Percentiles rank a stretch among this genome's conserved stretches.
Evolutionary conservation across 2,888 invertebrate genomes (phyloP).

Genomic region (Macrosoma leucophasiata): DNA sequence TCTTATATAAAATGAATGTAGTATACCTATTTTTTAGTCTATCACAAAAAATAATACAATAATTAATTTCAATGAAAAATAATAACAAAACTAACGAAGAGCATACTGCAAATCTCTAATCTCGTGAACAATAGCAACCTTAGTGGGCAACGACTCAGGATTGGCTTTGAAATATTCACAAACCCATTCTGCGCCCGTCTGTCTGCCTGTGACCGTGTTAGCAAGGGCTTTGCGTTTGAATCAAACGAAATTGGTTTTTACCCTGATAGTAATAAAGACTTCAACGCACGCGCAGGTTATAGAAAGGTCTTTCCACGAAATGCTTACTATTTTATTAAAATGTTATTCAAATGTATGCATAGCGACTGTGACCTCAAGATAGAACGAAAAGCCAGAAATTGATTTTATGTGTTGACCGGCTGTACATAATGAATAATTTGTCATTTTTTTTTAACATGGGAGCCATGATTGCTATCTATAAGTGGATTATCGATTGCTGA

Average conservation of each 20-base stretch:
- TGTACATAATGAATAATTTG: slow-evolving; percentile 33
- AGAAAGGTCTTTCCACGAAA: slow-evolving; percentile 34
- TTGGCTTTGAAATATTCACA: slow-evolving; percentile 73
- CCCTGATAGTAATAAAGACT: neutral
- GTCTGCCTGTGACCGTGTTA: slow-evolving; percentile 55
- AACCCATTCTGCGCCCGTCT: slow-evolving; percentile 64
- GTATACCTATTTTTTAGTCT: no score
- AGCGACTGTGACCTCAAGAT: slow-evolving; percentile 44
- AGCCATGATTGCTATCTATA: no score
- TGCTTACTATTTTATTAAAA: slow-evolving; percentile 40
- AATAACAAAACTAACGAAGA: slow-evolving; percentile 36
- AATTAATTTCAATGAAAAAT: slow-evolving; percentile 1
- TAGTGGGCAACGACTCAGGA: slow-evolving; percentile 61
- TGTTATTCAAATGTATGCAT: slow-evolving; percentile 63
- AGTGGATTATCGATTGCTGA: no score
- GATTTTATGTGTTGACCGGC: slow-evolving; percentile 39
- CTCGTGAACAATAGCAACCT: slow-evolving; percentile 61
- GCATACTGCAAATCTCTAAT: slow-evolving; percentile 33
- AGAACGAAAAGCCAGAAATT: slow-evolving; percentile 51
- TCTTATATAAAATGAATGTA: no score
- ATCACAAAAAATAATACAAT: no score
- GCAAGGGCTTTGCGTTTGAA: slow-evolving; percentile 12
- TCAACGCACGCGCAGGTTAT: slow-evolving; percentile 13
- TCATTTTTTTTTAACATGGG: slow-evolving; percentile 32
- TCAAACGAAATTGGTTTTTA: slow-evolving; percentile 20